Evolutionary conservation across 2,113 vertebrate species (phyloP), one percentile per base, ranked within the genome.

Genomic region (Gobiocypris rarus): DNA sequence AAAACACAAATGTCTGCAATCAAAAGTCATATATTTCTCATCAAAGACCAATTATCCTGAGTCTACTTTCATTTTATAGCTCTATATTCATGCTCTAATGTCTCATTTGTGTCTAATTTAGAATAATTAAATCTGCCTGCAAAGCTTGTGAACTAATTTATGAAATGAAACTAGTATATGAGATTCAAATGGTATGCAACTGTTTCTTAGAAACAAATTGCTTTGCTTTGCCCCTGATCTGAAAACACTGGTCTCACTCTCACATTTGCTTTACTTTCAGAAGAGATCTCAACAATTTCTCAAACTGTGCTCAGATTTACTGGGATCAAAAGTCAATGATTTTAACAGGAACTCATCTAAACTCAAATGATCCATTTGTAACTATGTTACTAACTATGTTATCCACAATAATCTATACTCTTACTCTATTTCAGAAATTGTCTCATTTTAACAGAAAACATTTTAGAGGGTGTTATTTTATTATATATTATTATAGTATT

Each of bases 51-150:
- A 43, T 43, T 71, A 38, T 43, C 31, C 67, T 11, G 67, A 71
- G 15, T 71, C 22, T 2, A 43, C 17, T 71, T 22, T 19, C 9
- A n/a, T 43, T 71, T 71, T n/a, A 71, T 13, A n/a, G 38, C 67
- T 43, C 38, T 43, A 11, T n/a, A 65, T 28, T 71, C 67, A 71
- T 43, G 67, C 67, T 43, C 38, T 71, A 71, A 71, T 43, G 67
- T 70, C 67, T 70, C 34, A 70, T 70, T 70, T 70, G 34, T 41
- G 17, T 70, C 67, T 70, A 70, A 70, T 70, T 7, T 6, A 7
- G 38, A 6, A 38, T 38, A 5, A 38, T 38, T 38, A 38, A 38
- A 38, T 38, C 38, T 38, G 67, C 31, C 31, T 43, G 31, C 19
- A 9, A 70, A 70, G 9, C 19, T 70, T 70, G 19, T 65, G 61